These are phyloP conservation scores for Macaca mulatta DNA, from an alignment of 2,113 vertebrate species.

Conservation along the genomic window DNA sequence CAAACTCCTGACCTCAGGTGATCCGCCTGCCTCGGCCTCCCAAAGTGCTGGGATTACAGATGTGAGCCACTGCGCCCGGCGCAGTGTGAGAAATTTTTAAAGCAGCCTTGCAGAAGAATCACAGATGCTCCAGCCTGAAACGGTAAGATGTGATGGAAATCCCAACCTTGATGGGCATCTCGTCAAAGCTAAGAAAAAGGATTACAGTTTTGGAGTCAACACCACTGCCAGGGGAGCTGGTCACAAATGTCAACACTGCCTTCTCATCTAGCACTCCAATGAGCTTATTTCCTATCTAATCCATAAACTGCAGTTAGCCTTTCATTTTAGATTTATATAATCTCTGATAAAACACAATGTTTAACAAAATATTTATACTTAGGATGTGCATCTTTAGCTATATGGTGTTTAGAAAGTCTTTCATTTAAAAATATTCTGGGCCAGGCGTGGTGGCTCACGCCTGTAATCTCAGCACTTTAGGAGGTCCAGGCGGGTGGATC, in stretches of 20 bases:
- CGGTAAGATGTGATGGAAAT: neutral
- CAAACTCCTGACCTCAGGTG: too few relatives aligned
- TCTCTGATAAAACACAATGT: neutral
- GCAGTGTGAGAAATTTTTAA: neutral
- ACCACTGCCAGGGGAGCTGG: neutral
- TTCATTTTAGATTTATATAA: neutral
- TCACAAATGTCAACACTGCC: neutral
- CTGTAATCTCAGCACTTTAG: too few relatives aligned
- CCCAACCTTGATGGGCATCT: neutral
- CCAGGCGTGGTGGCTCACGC: too few relatives aligned
- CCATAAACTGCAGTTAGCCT: neutral
- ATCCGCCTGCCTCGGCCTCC: too few relatives aligned
- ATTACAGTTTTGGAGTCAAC: neutral
- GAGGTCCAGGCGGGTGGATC: too few relatives aligned
- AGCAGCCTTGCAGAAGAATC: neutral
- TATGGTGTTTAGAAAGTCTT: neutral
- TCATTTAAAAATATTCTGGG: slow-evolving; percentile 6
- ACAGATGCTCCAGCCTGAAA: neutral
- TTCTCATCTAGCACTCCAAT: neutral
- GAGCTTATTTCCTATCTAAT: neutral
- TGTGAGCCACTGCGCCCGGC: too few relatives aligned
- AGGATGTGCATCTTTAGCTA: neutral
- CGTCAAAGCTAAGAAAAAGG: neutral
- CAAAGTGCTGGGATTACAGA: too few relatives aligned
- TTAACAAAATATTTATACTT: neutral